Evolutionary conservation across 2,113 vertebrate genomes (phyloP).

Genomic region (Passerina amoena): DNA sequence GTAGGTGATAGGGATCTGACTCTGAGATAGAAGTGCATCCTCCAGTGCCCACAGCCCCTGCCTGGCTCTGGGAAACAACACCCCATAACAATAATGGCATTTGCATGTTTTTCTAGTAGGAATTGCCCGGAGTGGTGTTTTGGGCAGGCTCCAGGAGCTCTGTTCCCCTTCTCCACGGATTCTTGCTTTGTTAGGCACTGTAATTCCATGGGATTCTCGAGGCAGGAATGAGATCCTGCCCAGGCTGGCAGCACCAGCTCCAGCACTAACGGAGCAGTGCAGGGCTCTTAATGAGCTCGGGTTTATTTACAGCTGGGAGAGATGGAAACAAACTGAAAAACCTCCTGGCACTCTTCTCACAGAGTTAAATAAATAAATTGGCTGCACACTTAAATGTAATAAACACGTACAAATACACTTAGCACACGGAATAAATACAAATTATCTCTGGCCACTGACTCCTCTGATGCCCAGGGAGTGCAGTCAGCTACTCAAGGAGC

Average conservation of each 20-base stretch:
- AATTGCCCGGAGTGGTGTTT: accelerated
- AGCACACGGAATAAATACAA: neutral
- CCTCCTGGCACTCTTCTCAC: neutral
- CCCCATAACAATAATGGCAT: accelerated
- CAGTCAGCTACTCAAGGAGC: neutral
- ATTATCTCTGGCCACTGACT: neutral
- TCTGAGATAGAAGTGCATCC: neutral
- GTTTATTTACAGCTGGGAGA: neutral
- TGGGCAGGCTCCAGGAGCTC: neutral
- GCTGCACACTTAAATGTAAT: neutral
- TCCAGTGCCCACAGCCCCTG: neutral
- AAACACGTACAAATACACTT: neutral
- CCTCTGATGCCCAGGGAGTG: neutral
- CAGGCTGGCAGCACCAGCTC: neutral
- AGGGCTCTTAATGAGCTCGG: neutral
- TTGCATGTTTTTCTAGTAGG: accelerated
- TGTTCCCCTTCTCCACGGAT: neutral
- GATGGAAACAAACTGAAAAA: neutral
- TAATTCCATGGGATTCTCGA: neutral
- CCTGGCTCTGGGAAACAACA: neutral
- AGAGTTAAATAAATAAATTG: neutral
- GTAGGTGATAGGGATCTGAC: accelerated
- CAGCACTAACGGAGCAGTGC: neutral
- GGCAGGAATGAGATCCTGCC: neutral
- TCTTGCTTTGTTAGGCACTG: neutral